These are phyloP conservation scores for Lumbricus terrestris DNA, from an alignment of 2,888 invertebrate species.

Conservation along the genomic window DNA sequence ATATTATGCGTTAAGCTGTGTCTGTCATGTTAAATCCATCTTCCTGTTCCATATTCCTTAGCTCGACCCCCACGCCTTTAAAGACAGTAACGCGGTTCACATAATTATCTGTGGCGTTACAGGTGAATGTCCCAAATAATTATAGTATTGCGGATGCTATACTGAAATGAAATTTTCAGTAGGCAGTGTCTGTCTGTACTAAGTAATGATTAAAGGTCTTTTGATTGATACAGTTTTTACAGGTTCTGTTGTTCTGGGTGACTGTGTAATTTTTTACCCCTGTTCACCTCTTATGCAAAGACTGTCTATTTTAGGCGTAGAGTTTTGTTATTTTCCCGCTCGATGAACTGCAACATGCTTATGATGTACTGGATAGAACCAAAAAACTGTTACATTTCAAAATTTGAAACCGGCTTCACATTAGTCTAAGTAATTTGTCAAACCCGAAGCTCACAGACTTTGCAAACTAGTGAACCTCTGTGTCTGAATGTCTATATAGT, in stretches of 20 bases:
- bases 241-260: not conserved
- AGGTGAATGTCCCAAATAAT: too few relatives aligned
- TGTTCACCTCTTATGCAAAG: not conserved
- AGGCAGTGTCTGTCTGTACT: not conserved
- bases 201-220: constrained; percentile 3
- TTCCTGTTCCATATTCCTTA: not conserved
- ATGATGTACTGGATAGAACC: not conserved
- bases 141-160: not conserved
- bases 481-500: too few relatives aligned
- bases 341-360: too few relatives aligned
- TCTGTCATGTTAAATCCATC: not conserved
- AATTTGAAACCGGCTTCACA: not conserved
- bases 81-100: not conserved
- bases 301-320: not conserved
- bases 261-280: not conserved
- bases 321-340: not conserved
- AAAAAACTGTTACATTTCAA: not conserved
- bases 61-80: not conserved
- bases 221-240: not conserved
- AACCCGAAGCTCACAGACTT: not conserved
- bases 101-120: not conserved
- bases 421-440: not conserved
- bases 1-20: too few relatives aligned
- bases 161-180: not conserved
- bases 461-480: not conserved